phyloP scores from a whole-genome alignment of 2,797 vertebrate genomes.

The Mormyrops boulengeri region DNA sequence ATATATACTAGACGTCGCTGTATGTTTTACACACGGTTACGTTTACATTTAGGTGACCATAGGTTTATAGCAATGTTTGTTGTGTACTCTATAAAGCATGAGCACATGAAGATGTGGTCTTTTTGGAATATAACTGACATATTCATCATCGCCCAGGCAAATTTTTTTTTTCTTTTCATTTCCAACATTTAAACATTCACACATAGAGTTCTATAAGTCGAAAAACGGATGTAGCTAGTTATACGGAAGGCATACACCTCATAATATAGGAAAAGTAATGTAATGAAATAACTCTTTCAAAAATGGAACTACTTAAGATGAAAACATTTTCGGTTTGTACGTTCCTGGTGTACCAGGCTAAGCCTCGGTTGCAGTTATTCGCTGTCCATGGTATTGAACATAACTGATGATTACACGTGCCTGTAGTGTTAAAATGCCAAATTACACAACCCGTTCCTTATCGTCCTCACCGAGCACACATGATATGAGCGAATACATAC shows the following conservation, averaged over 20 bases:
- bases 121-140: neutral
- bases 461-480: neutral
- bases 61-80: neutral
- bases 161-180: neutral
- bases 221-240: neutral
- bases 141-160: neutral
- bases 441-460: neutral
- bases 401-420: neutral
- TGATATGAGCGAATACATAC: neutral
- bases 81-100: neutral
- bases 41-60: neutral
- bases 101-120: neutral
- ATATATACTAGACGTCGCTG: neutral
- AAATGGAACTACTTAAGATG: neutral
- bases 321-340: neutral
- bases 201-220: neutral
- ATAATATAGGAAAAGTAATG: neutral
- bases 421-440: neutral
- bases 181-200: neutral
- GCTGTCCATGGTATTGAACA: constrained; percentile 67
- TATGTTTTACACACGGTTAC: neutral
- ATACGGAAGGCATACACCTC: neutral
- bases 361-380: constrained; percentile 21
- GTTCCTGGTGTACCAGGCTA: neutral
- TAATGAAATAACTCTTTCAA: neutral